Percentiles rank a stretch among this genome's conserved stretches.
Conservation (phyloP, 2,888 invertebrate genomes). For the Melieria picta region DNA sequence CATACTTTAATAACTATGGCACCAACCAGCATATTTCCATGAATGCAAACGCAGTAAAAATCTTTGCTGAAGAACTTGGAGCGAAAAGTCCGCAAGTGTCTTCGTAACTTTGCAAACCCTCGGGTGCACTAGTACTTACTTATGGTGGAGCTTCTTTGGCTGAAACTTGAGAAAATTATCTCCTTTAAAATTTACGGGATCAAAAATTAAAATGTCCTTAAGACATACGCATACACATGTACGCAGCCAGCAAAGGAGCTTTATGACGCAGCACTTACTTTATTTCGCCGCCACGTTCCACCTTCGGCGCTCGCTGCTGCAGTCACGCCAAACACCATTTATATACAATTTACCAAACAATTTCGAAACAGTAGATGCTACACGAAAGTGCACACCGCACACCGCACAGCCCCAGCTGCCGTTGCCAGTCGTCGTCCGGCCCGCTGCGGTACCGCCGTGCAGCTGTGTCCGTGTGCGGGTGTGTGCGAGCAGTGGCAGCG, state of each 20-base stretch:
- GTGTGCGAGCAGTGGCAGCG: constrained; percentile 12
- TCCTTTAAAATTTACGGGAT: constrained; percentile 41
- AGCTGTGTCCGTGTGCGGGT: not conserved
- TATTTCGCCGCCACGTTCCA: not conserved
- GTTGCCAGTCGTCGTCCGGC: not conserved
- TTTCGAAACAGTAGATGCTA: constrained; percentile 16
- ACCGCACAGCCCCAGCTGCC: not conserved
- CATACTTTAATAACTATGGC: too few species aligned
- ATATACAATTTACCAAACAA: constrained; percentile 20
- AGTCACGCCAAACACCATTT: constrained; percentile 7
- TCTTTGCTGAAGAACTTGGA: too few species aligned
- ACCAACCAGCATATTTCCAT: too few species aligned
- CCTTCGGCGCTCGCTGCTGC: not conserved
- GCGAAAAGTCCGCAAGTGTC: too few species aligned
- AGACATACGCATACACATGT: constrained; percentile 19
- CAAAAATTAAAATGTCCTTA: constrained; percentile 40
- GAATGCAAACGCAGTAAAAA: too few species aligned
- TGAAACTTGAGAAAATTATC: constrained; percentile 36
- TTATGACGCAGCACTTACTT: not conserved
- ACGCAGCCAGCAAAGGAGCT: not conserved
- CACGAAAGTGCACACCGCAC: constrained; percentile 6
- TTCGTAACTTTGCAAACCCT: too few species aligned
- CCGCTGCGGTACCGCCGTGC: not conserved
- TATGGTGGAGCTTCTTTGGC: too few species aligned
- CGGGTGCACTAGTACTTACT: too few species aligned